Percentiles rank a stretch among this genome's conserved stretches.
Evolutionary conservation across 2,888 invertebrate species (phyloP).

Genomic region (Aelia acuminata): DNA sequence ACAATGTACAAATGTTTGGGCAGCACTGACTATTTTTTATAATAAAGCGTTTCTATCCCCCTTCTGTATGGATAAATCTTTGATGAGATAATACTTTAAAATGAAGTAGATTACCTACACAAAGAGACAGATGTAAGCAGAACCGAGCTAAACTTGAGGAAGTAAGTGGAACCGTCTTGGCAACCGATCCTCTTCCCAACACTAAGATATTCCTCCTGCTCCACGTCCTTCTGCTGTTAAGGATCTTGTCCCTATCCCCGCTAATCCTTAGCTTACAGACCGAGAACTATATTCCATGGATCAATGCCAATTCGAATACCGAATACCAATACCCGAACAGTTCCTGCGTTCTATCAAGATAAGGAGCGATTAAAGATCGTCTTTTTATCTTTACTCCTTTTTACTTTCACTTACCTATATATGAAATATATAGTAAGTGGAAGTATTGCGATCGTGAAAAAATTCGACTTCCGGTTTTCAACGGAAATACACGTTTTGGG

Average conservation of each 20-base stretch:
- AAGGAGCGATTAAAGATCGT: too few species aligned
- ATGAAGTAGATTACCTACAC: not conserved
- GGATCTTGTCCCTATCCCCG: not conserved
- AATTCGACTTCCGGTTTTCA: too few species aligned
- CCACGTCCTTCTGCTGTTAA: not conserved
- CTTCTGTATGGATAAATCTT: too few species aligned
- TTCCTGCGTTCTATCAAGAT: not conserved
- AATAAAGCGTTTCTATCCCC: too few species aligned
- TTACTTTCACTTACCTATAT: too few species aligned
- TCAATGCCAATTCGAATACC: not conserved
- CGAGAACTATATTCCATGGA: not conserved
- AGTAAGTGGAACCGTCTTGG: not conserved
- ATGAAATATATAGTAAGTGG: too few species aligned
- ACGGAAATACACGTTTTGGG: too few species aligned
- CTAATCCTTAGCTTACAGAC: not conserved
- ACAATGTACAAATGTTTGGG: too few species aligned
- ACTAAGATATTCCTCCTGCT: not conserved
- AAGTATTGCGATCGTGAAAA: too few species aligned
- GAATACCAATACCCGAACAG: not conserved
- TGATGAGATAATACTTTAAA: not conserved
- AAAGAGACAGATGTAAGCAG: not conserved
- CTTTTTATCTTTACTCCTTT: too few species aligned
- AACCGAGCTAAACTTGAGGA: not conserved
- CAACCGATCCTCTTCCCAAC: not conserved
- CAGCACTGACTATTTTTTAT: too few species aligned